Evolutionary conservation across 2,113 vertebrate species (phyloP).

Genomic region (Atrichornis clamosus): DNA sequence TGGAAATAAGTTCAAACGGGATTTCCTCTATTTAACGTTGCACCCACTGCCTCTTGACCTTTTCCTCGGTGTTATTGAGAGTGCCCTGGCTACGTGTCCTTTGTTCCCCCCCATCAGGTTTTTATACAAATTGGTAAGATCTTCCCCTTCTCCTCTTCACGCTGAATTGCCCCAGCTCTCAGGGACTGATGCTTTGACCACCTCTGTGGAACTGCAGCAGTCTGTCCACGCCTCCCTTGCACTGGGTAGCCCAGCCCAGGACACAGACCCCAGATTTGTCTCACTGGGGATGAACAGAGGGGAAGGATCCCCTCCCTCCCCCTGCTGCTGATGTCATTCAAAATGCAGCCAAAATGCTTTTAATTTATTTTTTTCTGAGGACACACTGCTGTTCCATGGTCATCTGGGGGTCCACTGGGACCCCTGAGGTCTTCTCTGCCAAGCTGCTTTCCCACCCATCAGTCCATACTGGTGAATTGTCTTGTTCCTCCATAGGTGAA

Average conservation of each 20-base stretch:
- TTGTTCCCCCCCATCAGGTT: fast-evolving
- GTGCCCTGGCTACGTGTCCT: neutral
- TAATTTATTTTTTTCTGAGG: neutral
- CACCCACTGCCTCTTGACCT: neutral
- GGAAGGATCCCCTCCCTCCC: neutral
- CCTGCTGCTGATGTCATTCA: neutral
- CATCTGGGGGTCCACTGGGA: neutral
- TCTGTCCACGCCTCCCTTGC: neutral
- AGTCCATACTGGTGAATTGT: neutral
- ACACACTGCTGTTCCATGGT: neutral
- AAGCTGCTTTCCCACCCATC: neutral
- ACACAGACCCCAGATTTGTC: fast-evolving
- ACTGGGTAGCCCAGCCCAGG: neutral
- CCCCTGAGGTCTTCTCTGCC: neutral
- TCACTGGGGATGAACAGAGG: neutral
- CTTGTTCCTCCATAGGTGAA: neutral
- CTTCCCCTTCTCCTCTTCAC: neutral
- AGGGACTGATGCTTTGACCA: neutral
- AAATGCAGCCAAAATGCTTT: neutral
- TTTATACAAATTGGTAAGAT: neutral
- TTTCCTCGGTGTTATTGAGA: neutral
- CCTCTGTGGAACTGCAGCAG: neutral
- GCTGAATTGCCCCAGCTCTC: neutral
- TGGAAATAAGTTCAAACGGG: neutral
- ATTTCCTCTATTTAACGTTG: neutral